Evolutionary conservation across 2,888 invertebrate species (phyloP).

Genomic region (Hirtodrosophila histrioides): DNA sequence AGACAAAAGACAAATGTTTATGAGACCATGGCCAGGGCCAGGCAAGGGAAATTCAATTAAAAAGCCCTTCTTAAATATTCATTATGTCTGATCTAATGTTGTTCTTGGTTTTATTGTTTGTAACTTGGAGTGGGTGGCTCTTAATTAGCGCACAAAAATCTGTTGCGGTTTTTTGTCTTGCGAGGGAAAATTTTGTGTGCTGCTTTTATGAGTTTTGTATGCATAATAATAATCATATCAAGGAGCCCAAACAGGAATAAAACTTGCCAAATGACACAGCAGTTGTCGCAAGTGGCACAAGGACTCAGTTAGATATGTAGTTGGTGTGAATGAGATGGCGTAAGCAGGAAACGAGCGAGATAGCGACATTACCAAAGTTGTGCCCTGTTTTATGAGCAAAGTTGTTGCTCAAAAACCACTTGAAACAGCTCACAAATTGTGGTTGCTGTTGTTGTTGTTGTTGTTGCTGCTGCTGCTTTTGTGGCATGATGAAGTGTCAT

Average conservation of each 20-base stretch:
- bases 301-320: conserved; percentile 15
- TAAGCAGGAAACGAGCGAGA: conserved; percentile 1
- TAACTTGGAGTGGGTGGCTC: conserved; percentile 31
- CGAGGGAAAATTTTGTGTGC: conserved; percentile 21
- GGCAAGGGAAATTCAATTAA: conserved; percentile 67
- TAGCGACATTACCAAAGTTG: conserved; percentile 40
- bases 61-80: conserved; percentile 76
- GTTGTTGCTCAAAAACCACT: conserved; percentile 71
- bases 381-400: conserved; percentile 66
- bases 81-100: conserved; percentile 55
- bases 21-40: conserved; percentile 21
- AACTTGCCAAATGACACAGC: conserved; percentile 57
- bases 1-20: conserved; percentile 50
- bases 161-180: conserved; percentile 56
- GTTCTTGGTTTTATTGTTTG: conserved; percentile 6
- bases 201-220: conserved; percentile 46
- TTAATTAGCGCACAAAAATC: conserved; percentile 68
- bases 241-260: conserved; percentile 42
- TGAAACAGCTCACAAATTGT: conserved; percentile 62
- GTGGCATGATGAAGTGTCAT: conserved; percentile 76
- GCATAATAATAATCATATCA: conserved; percentile 72
- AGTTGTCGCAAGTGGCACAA: conserved; percentile 43
- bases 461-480: conserved; percentile 26
- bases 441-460: conserved; percentile 43
- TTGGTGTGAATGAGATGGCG: neutral